phyloP scores from a whole-genome alignment of 2,797 vertebrate genomes.

The Scolopax rusticola region DNA sequence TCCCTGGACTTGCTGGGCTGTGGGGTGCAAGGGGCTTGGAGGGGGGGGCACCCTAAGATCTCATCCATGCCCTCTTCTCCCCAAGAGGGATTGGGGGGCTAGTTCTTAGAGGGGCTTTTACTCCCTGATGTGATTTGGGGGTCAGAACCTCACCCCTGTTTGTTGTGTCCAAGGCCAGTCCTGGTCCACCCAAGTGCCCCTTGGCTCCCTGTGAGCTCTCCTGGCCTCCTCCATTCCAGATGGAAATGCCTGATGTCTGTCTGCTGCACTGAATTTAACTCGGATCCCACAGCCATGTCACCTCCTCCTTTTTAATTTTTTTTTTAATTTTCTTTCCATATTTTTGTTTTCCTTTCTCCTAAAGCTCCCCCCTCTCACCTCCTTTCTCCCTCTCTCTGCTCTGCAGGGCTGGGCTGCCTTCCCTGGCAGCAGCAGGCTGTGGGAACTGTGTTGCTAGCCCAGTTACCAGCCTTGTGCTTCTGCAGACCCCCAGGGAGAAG shows the following conservation, averaged over 20 bases:
- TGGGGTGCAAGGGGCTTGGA: neutral
- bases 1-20: slow-evolving; percentile 57
- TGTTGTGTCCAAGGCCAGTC: neutral
- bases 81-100: neutral
- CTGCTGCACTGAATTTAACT: neutral
- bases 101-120: neutral
- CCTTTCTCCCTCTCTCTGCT: neutral
- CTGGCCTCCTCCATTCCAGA: neutral
- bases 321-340: too few species aligned
- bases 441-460: neutral
- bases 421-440: neutral
- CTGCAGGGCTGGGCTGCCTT: neutral
- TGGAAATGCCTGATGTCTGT: neutral
- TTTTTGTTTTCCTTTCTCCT: neutral
- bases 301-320: neutral
- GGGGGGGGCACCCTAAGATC: neutral
- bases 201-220: neutral
- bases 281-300: neutral
- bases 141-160: neutral
- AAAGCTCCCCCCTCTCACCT: neutral
- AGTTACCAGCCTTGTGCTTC: neutral
- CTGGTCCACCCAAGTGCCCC: neutral
- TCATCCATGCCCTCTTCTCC: neutral
- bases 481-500: neutral
- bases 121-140: neutral